Conservation (phyloP, 2,797 vertebrate species). For the Sebastes nivosus region DNA sequence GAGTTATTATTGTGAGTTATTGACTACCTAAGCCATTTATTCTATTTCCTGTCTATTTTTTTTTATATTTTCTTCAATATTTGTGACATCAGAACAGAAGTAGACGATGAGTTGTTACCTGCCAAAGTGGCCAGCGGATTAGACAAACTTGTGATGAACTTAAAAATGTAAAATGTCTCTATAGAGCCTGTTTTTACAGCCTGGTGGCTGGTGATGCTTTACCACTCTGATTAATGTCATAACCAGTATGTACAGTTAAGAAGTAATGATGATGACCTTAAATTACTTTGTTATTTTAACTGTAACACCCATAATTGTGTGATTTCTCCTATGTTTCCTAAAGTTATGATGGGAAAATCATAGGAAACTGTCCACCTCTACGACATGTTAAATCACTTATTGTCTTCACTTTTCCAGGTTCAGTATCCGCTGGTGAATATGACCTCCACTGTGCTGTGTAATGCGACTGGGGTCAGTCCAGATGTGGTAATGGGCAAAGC, state of each 20-base stretch:
- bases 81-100: not conserved
- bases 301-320: not conserved
- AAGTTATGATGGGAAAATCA: not conserved
- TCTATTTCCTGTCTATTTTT: not conserved
- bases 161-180: not conserved
- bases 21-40: not conserved
- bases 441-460: slow-evolving; percentile 85
- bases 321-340: not conserved
- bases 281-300: not conserved
- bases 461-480: slow-evolving; percentile 71
- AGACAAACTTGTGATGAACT: not conserved
- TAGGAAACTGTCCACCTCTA: not conserved
- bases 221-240: not conserved
- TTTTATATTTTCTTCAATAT: not conserved
- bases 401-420: slow-evolving; percentile 69
- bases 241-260: not conserved
- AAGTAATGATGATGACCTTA: not conserved
- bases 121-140: not conserved
- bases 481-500: slow-evolving; percentile 80
- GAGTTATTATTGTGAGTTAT: not conserved
- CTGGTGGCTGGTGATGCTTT: not conserved
- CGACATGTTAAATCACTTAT: not conserved
- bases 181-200: not conserved
- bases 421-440: slow-evolving; percentile 81
- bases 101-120: not conserved